phyloP scores from a whole-genome alignment of 2,888 invertebrate genomes.

The Mythimna vitellina region DNA sequence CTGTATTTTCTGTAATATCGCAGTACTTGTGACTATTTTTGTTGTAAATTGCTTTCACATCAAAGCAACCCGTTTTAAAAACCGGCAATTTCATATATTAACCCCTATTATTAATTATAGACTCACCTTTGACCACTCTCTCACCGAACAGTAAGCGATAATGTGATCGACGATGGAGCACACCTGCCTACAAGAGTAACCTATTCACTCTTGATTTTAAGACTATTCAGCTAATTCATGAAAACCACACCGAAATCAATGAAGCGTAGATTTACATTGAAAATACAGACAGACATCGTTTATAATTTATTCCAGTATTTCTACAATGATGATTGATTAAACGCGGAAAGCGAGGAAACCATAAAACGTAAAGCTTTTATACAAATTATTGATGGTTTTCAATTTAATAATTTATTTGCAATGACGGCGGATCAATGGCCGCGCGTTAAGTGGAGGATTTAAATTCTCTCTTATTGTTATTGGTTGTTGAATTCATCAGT shows the following conservation, averaged over 20 bases:
- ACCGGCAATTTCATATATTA: too few relatives aligned
- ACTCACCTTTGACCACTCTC: too few relatives aligned
- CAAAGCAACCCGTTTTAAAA: too few relatives aligned
- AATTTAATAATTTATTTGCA: conserved; percentile 27
- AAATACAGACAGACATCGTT: neutral
- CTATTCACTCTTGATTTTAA: too few relatives aligned
- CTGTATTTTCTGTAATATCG: too few relatives aligned
- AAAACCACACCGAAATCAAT: neutral
- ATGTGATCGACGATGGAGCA: too few relatives aligned
- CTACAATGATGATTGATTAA: neutral
- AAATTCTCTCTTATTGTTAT: conserved; percentile 1
- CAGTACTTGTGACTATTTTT: too few relatives aligned
- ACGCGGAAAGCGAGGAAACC: conserved; percentile 5
- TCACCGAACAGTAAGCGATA: too few relatives aligned
- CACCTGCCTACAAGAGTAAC: too few relatives aligned
- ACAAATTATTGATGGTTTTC: conserved; percentile 13
- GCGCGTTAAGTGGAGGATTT: conserved; percentile 1
- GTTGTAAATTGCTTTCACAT: too few relatives aligned
- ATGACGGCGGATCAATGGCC: neutral
- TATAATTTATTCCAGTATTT: neutral
- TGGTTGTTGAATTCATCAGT: conserved; percentile 18
- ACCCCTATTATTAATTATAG: too few relatives aligned
- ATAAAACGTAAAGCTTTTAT: conserved; percentile 13
- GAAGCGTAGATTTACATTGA: neutral
- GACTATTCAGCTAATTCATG: neutral